These are phyloP conservation scores for Eulemur albifrons DNA, from an alignment of 2,797 vertebrate genomes.

Conservation along the genomic window DNA sequence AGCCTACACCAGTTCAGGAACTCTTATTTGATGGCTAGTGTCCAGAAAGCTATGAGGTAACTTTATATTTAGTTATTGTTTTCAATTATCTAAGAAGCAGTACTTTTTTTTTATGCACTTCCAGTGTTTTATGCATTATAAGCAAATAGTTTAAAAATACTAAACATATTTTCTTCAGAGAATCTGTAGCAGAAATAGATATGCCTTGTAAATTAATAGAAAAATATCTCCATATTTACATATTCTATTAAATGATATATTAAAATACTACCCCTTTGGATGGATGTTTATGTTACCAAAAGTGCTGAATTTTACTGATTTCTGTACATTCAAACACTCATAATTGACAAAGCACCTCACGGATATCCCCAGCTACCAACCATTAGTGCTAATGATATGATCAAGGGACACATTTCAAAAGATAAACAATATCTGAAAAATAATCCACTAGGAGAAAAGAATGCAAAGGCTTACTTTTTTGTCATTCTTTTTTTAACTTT, in stretches of 20 bases:
- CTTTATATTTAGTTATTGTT: not conserved
- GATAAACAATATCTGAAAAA: not conserved
- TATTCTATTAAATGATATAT: not conserved
- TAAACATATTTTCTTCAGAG: not conserved
- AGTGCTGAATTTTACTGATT: not conserved
- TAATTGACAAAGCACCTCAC: not conserved
- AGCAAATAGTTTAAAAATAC: not conserved
- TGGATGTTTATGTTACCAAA: not conserved
- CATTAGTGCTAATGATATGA: not conserved
- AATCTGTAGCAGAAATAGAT: not conserved
- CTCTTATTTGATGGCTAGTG: not conserved
- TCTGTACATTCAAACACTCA: not conserved
- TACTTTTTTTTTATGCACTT: not conserved
- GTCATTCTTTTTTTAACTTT: not conserved
- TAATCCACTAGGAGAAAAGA: not conserved
- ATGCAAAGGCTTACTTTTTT: not conserved
- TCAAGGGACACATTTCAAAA: not conserved
- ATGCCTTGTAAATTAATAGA: not conserved
- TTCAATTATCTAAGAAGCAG: not conserved
- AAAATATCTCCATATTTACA: not conserved
- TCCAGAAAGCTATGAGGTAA: not conserved
- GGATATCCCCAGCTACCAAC: not conserved
- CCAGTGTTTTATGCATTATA: not conserved
- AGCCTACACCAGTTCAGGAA: not conserved
- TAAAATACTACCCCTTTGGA: not conserved